Evolutionary conservation across 2,797 vertebrate genomes (phyloP), one percentile per base, ranked within the genome.

Genomic region (Periophthalmus magnuspinnatus): DNA sequence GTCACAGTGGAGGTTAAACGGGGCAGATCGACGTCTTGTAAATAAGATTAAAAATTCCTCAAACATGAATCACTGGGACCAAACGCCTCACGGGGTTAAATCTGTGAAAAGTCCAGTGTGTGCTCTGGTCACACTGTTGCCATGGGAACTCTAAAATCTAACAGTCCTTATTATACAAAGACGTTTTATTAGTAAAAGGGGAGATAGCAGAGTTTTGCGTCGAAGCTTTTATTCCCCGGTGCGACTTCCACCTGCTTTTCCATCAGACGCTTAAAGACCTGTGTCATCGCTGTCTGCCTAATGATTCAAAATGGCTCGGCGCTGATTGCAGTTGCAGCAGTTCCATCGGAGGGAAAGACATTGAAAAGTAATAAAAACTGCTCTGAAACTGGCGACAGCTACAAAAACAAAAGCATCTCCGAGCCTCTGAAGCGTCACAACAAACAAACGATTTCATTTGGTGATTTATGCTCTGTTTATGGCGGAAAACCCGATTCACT

Each of bases 381-480:
- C 64, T 32, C 60, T 76, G 74, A 77, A 82, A 78, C 36, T 1
- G 22, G 71, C 74, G 80, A 86, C 76, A 82, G 78, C 72, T 72
- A 80, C 83, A 74, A 79, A 84, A 88, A 89, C 87, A 82, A 70
- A 86, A 41, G 11, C 9, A 41, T 81, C 75, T 81, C 62, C 78
- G 67, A 36, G 69, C 54, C 79, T 78, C 47, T 72, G 77, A 84
- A 77, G 83, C 84, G 83, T 81, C 77, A 32, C 77, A 84, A 74
- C 70, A 85, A 87, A 87, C 83, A 84, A 86, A 71, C 80, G 85
- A 84, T 89, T 89, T 81, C 72, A 75, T 28, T 69, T 69, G 19
- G 67, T 76, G 77, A 78, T 80, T 77, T 78, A 82, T 86, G 80
- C 73, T 79, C 86, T 84, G 86, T 84, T 88, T 74, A 83, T 89